Conservation (phyloP, 1,140 invertebrate genomes). For the Zaprionus ghesquierei region DNA sequence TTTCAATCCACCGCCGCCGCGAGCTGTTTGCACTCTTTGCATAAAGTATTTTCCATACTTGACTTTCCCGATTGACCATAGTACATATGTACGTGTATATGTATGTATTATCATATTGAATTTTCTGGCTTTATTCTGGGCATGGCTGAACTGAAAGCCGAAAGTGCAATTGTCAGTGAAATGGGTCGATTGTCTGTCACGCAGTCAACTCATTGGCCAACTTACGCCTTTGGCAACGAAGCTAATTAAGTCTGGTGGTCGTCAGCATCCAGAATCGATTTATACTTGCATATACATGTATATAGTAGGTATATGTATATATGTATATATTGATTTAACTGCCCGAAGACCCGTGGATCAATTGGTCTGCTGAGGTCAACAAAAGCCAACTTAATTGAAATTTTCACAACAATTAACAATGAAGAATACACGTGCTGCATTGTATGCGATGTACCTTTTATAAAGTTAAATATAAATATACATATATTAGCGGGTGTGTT, state of each 20-base stretch:
- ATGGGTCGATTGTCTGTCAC: constrained; percentile 35
- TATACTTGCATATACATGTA: background rate
- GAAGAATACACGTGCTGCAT: background rate
- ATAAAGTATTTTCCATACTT: constrained; percentile 9
- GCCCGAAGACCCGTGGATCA: background rate
- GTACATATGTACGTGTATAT: background rate
- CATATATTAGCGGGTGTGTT: background rate
- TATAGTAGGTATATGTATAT: background rate
- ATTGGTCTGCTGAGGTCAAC: constrained; percentile 33
- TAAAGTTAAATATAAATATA: background rate
- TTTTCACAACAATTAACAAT: constrained; percentile 47
- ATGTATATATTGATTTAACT: background rate
- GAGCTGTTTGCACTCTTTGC: background rate
- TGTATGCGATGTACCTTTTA: background rate
- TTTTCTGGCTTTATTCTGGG: constrained; percentile 60
- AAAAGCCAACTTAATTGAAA: constrained; percentile 68
- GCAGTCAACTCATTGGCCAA: constrained; percentile 46
- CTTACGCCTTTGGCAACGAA: constrained; percentile 48
- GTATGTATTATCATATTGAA: constrained; percentile 17
- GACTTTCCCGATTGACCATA: constrained; percentile 6
- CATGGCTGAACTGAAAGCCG: constrained; percentile 49
- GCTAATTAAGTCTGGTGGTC: constrained; percentile 69
- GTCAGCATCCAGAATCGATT: constrained; percentile 22
- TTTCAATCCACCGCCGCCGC: background rate
- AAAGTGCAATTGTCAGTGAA: constrained; percentile 68